Base-by-base conservation (phyloP, 2,888 invertebrate genomes). In the Hirtodrosophila cameraria region DNA sequence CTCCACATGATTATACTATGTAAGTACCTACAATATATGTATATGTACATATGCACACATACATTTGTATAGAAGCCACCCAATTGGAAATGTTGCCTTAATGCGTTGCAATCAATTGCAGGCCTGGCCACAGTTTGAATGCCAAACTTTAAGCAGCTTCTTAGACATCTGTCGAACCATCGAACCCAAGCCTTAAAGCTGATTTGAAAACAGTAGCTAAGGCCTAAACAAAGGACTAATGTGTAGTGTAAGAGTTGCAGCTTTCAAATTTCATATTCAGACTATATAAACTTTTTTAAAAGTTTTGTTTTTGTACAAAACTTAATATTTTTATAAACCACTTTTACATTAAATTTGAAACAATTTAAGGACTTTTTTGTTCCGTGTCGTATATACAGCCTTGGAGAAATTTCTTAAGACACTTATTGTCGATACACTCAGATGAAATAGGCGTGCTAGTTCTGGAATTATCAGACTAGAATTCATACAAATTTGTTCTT, bases 61-160 rank as follows among this genome's bases (percentile, higher is more conserved):
- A 38, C 28, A 16, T 36, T 27, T 33, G 41, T 52, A 39, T 38
- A 53, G 41, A 54, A 66, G 30, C 75, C 75, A 74, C 70, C 81
- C 85, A 71, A 81, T 85, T 82, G 81, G 79, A 78, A 85, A 85
- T 65, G 53, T 79, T 64, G 67, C 72, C 66, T 80, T 83, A 84
- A 75, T 75, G 66, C 63, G 52, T 42, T 62, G 83, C 76, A 82
- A 62, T 70, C 79, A 69, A 72, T 64, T 64, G 75, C 58, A 75
- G 46, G 42, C 38, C 38, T 12, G 39, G 16, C 30, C 49, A 13
- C 42, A 15, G 36, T 41, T 53, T 30, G 50, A 58, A 50, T 58
- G 12, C 35, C 36, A 60, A 76, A 46, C 64, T 74, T 74, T 60
- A 77, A 65, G 53, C 36, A 45, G 42, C 63, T 55, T 38, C 30